phyloP scores from a whole-genome alignment of 2,888 invertebrate genomes.

The Digitonthophagus gazella region DNA sequence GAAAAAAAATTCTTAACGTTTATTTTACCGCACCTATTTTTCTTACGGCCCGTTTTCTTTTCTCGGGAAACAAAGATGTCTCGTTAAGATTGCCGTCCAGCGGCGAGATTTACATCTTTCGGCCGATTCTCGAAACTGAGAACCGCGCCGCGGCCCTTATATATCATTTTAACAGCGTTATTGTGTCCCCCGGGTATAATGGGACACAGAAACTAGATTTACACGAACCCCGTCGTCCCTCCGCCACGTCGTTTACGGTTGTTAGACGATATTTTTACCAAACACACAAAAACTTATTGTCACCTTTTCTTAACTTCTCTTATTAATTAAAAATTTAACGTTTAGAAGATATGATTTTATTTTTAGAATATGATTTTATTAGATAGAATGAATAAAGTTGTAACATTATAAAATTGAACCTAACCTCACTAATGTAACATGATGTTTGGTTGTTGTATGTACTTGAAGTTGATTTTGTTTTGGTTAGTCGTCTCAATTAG shows the following conservation, averaged over 20 bases:
- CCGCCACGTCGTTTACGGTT: not conserved
- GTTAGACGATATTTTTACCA: not conserved
- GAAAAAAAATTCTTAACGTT: too few relatives aligned
- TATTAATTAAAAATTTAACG: too few relatives aligned
- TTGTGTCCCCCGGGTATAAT: not conserved
- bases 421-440: too few relatives aligned
- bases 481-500: constrained; percentile 45
- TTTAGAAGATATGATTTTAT: too few relatives aligned
- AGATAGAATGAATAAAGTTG: too few relatives aligned
- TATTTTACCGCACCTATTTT: too few relatives aligned
- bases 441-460: not conserved
- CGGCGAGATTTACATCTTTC: not conserved
- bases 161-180: not conserved
- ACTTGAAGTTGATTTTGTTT: constrained; percentile 33
- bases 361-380: too few relatives aligned
- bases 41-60: not conserved
- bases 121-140: not conserved
- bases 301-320: too few relatives aligned
- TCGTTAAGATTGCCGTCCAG: not conserved
- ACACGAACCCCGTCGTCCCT: not conserved
- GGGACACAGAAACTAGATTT: not conserved
- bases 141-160: not conserved
- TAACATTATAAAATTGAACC: too few relatives aligned
- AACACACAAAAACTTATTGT: too few relatives aligned
- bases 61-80: not conserved